Evolutionary conservation across 2,888 invertebrate genomes (phyloP).

Genomic region (Drosophila longiperda): DNA sequence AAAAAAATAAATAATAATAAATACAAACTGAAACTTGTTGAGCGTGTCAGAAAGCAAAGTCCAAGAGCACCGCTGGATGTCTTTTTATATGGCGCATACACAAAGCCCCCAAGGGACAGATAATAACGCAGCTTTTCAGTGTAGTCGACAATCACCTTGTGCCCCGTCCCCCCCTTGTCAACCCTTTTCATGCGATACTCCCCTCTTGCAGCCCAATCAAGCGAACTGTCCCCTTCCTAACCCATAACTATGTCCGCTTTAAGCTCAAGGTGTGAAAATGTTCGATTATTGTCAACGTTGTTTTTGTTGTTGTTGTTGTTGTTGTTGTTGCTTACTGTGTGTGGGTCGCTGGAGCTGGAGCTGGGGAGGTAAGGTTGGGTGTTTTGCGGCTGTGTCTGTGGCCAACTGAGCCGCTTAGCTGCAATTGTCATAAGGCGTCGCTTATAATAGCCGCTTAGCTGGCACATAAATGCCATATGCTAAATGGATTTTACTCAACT

Average conservation of each 20-base stretch:
- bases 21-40: conserved; percentile 63
- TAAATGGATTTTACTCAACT: conserved; percentile 69
- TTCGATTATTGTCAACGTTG: conserved; percentile 76
- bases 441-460: conserved; percentile 76
- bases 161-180: not conserved
- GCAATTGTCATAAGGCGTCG: conserved; percentile 72
- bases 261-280: conserved; percentile 83
- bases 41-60: conserved; percentile 39
- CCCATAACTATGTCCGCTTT: conserved; percentile 58
- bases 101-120: conserved; percentile 54
- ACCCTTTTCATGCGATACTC: conserved; percentile 6
- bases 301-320: conserved; percentile 16
- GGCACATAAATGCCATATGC: conserved; percentile 73
- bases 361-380: not conserved
- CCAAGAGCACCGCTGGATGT: conserved; percentile 57
- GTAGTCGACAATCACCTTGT: not conserved
- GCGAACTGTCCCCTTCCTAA: conserved; percentile 13
- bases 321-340: conserved; percentile 37
- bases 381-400: not conserved
- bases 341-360: conserved; percentile 34
- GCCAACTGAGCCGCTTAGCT: conserved; percentile 66
- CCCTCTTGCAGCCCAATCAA: conserved; percentile 21
- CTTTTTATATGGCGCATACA: conserved; percentile 57
- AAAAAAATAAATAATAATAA: not conserved
- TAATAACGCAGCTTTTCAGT: conserved; percentile 59